Percentiles rank a stretch among this genome's conserved stretches.
phyloP scores from a whole-genome alignment of 92 coral and sea anemone species.

The Epizoanthus rinbou region DNA sequence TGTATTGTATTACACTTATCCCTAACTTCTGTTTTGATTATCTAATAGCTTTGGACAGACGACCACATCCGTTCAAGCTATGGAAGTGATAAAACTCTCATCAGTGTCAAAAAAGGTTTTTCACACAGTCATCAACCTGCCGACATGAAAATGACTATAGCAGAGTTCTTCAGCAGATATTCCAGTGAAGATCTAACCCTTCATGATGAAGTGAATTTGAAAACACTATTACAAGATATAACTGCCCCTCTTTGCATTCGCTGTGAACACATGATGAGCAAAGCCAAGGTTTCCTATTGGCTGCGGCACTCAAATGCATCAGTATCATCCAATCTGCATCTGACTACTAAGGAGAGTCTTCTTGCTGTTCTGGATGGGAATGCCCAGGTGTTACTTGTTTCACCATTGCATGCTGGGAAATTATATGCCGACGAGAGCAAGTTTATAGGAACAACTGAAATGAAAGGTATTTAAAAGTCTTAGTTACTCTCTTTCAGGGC shows the following conservation, averaged over 20 bases:
- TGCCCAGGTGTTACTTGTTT: conserved; percentile 38
- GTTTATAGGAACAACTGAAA: conserved; percentile 31
- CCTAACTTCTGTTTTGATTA: too few relatives aligned
- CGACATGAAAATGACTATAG: conserved; percentile 6
- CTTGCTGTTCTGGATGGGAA: conserved; percentile 52
- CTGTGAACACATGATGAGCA: conserved; percentile 45
- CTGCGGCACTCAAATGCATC: conserved; percentile 18
- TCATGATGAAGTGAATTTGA: conserved; percentile 25
- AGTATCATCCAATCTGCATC: conserved; percentile 32
- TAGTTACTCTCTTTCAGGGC: too few relatives aligned
- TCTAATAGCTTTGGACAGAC: conserved; percentile 38
- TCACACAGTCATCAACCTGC: not conserved
- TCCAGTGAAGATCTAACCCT: conserved; percentile 48
- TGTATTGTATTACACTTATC: too few relatives aligned
- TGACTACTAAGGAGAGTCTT: conserved; percentile 40
- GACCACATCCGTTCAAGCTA: conserved; percentile 19
- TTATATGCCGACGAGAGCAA: conserved; percentile 23
- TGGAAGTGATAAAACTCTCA: conserved; percentile 9
- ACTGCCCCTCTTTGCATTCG: conserved; percentile 54
- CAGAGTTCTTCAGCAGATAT: conserved; percentile 48
- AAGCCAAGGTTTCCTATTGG: conserved; percentile 36
- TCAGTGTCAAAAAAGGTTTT: conserved; percentile 25
- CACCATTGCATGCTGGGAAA: conserved; percentile 51
- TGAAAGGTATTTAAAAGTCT: not conserved
- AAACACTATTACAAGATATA: conserved; percentile 48